A percentile compares a stretch with the other conserved stretches of the same genome.
These are phyloP conservation scores for Rhamnusium bicolor DNA, from an alignment of 2,888 invertebrate species.

Conservation along the genomic window DNA sequence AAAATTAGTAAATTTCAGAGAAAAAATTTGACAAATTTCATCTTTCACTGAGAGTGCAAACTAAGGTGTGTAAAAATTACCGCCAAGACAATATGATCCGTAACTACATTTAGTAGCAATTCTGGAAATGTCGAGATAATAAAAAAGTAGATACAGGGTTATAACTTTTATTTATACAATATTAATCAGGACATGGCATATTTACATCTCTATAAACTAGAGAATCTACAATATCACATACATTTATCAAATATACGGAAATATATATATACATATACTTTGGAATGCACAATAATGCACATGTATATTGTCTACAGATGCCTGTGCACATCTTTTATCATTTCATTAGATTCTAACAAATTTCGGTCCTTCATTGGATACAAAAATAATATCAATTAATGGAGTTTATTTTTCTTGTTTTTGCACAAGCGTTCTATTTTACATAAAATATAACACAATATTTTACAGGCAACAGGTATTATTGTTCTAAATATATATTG, in stretches of 20 bases:
- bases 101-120: too few species aligned
- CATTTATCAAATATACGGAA: constrained; percentile 69
- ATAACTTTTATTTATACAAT: constrained; percentile 50
- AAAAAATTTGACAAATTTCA: too few species aligned
- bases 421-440: constrained; percentile 54
- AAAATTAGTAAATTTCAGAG: too few species aligned
- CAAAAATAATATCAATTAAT: constrained; percentile 60
- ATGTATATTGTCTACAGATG: constrained; percentile 67
- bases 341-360: constrained; percentile 48
- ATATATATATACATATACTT: constrained; percentile 67
- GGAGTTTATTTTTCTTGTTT: constrained; percentile 30
- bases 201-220: constrained; percentile 60
- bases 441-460: constrained; percentile 37
- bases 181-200: constrained; percentile 59
- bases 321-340: constrained; percentile 59
- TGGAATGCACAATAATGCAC: constrained; percentile 68
- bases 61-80: too few species aligned
- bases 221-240: constrained; percentile 68
- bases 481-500: constrained; percentile 61
- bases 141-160: background rate
- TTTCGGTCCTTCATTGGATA: constrained; percentile 55
- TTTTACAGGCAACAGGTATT: constrained; percentile 56
- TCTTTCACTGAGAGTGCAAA: too few species aligned
- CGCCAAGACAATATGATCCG: too few species aligned
- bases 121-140: too few species aligned